Percentiles rank a stretch among this genome's conserved stretches.
These are phyloP conservation scores for Eufriesea mexicana DNA, from an alignment of 1,140 invertebrate species.

Conservation along the genomic window DNA sequence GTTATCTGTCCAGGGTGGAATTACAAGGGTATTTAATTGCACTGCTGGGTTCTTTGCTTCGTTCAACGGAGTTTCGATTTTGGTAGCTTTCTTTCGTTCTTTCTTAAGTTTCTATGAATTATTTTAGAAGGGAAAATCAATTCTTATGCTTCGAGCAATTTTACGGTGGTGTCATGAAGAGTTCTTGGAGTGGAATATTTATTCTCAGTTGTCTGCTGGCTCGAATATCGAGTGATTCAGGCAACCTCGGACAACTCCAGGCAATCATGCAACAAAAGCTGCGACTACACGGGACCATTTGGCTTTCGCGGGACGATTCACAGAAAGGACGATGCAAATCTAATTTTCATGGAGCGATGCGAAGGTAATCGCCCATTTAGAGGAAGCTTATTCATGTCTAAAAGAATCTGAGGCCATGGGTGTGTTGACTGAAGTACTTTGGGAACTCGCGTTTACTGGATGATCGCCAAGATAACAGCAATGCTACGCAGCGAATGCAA, in stretches of 20 bases:
- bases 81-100: background rate
- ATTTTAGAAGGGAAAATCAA: background rate
- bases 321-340: background rate
- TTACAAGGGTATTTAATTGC: constrained; percentile 22
- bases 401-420: background rate
- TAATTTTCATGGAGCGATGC: background rate
- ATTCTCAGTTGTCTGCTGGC: background rate
- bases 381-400: background rate
- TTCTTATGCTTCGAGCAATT: background rate
- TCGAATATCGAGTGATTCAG: background rate
- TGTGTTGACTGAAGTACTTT: constrained; percentile 10
- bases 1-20: constrained; percentile 85
- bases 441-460: background rate
- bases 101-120: too few species aligned
- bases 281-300: background rate
- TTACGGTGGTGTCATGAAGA: background rate
- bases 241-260: background rate
- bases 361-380: background rate
- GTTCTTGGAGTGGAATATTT: background rate
- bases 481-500: background rate
- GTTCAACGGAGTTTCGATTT: background rate
- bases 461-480: constrained; percentile 4
- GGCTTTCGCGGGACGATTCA: background rate
- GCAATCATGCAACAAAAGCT: background rate
- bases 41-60: background rate